Evolutionary conservation across 1,140 invertebrate species (phyloP), one percentile per base, ranked within the genome.

Genomic region (Micrasema minimum): DNA sequence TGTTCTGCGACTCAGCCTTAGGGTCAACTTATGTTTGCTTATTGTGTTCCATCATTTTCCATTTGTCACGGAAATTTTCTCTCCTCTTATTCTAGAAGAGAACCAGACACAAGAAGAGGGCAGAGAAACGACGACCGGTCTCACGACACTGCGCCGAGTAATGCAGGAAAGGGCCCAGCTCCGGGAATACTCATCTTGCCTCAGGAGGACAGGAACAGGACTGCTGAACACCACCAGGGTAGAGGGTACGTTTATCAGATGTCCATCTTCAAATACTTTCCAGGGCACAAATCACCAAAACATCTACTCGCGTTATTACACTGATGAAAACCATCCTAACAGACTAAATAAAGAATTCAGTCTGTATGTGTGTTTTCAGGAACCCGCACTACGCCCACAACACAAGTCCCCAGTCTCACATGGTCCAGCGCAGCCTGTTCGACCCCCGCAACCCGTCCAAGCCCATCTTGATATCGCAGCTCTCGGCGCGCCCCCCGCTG

Each of bases 171-270:
- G 45, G 59, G 59, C 37, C 46, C 46, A 26, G 70, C 74, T 62
- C 74, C 74, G 18, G 74, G 74, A 62, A 72, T 75, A 6, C 69
- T 75, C 38, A 53, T 75, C 0, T 35, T 75, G 20, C 69, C 69
- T 2, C 67, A 66, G 7, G 74, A 71, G 10, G 69, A 74, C 10
- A 71, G 67, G 37, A 75, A 20, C 23, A 69, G 45, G 37, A 50
- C 22, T 14, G 38, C 64, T 9, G 61, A 53, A 41, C 14, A 59
- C 16, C 65, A 71, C 51, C 66, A 71, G 26, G 62, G 66, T 37
- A 65, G 66, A 71, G 73, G 73, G 72, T 74, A 53, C 41, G 31
- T 66, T 59, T 20, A 37, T 38, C 1, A 22, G 9, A 48, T 48
- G 7, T 4, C 7, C 2, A 2, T 31, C 7, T 31, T 31, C 7